Base-by-base conservation (phyloP, 2,888 invertebrate species). In the Schizotus pectinicornis region DNA sequence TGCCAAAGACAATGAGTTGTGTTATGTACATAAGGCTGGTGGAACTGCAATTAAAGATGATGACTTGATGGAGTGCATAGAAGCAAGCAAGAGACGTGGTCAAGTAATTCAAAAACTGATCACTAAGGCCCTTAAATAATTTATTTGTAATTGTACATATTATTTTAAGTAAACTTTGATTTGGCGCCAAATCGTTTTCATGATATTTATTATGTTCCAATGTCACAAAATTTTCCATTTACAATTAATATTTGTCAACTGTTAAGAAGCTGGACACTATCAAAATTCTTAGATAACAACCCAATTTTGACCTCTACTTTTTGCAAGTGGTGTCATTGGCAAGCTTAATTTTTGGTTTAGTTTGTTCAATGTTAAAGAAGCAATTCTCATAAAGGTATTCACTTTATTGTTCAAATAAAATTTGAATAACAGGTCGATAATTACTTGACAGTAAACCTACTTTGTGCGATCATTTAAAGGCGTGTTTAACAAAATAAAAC, bases 11-110 rank as follows among this genome's bases (percentile, higher is more conserved):
- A 80, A 84, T 42, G 71, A 78, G 60, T 74, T 89, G 8, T 88
- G 88, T 77, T 86, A 85, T 49, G 81, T 88, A 22, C 85, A 90
- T 69, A 93, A 92, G 78, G 89, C 91, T 74, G 92, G 92, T 76
- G 90, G 90, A 7, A 83, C 82, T 62, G 83, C 87, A 46, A 78
- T 91, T 41, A 81, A 83, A 32, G 78, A 82, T 47, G 82, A 84
- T 55, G 79, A 85, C 71, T 80, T 90, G 67, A 80, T 84, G 37
- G 79, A 81, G 60, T 86, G 88, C 62, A 79, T 90, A 55, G 80
- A 81, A 65, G 82, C 84, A 69, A 84, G 88, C n/a, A 85, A 84
- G 72, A 77, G 81, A 51, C 83, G 87, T 71, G 81, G 86, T 31
- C 79, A 80, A 60, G 78, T 83, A 58, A 78, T 90, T 37, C 73